Evolutionary conservation across 2,113 vertebrate genomes (phyloP), one percentile per base, ranked within the genome.

Genomic region (Sminthopsis crassicaudata): DNA sequence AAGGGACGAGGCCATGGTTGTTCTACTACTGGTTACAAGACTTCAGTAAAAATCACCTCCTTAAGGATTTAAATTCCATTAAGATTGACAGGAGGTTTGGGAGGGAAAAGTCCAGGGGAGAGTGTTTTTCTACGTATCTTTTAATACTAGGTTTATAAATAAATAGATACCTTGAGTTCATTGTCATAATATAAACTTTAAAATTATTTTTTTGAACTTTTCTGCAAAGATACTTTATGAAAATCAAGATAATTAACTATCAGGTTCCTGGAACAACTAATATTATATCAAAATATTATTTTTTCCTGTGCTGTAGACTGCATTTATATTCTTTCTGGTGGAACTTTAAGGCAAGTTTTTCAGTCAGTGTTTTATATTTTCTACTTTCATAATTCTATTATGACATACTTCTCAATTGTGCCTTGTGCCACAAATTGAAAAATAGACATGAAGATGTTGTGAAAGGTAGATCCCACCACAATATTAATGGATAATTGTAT

Each of bases 361-460:
- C 53, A 94, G 90, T 93, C 46, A 96, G 95, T 94, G 30, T 92
- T 12, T 91, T 89, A 54, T 98, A 50, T 97, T 96, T 50, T 96
- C 53, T 92, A 90, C 97, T 96, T 97, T 55, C 96, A 57, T 95
- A 53, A 96, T 96, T 92, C 95, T 95, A 96, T 95, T 96, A 96
- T 92, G 97, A 50, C 91, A 55, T 94, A 91, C 92, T 91, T 92
- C 97, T 97, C 94, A 95, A 97, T 94, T 97, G 97, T 98, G 97
- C 96, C 94, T 97, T 98, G 53, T 98, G 93, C 98, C 93, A 94
- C 97, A 92, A 96, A 16, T 96, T 97, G 97, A 97, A 97, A 98
- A 98, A 97, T 97, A 95, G 96, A 96, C 90, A 88, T 97, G 95
- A 94, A 96, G 94, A 97, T 96, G 95, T 53, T 97, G 95, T 98